A percentile compares a stretch with the other conserved stretches of the same genome.
phyloP scores from a whole-genome alignment of 2,113 vertebrate species.

The Hydropotes inermis region DNA sequence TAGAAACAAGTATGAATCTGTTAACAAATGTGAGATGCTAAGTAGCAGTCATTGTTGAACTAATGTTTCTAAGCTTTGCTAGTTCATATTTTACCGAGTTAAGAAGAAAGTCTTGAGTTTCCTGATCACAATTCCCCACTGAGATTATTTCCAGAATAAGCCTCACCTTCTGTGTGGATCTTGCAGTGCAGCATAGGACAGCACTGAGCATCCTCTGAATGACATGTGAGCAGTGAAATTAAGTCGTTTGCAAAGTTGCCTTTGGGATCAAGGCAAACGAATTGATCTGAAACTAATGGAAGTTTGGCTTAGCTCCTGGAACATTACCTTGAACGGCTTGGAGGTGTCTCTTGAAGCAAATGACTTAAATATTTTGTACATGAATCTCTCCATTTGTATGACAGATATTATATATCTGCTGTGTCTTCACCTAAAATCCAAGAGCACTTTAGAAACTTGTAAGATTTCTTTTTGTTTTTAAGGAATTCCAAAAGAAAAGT shows the following conservation, averaged over 20 bases:
- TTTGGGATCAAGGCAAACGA: conserved; percentile 35
- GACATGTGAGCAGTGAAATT: conserved; percentile 13
- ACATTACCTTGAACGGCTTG: conserved; percentile 30
- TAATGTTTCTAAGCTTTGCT: conserved; percentile 21
- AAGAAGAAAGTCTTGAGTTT: neutral
- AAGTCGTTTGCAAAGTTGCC: conserved; percentile 37
- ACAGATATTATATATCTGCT: neutral
- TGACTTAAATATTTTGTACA: conserved; percentile 14
- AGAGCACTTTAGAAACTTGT: neutral
- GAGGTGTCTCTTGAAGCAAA: conserved; percentile 39
- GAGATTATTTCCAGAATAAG: neutral
- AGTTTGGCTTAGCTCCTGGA: neutral
- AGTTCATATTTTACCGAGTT: neutral
- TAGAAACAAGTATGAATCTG: neutral
- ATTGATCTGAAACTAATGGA: conserved; percentile 58
- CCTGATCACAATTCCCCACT: neutral
- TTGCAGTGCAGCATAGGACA: neutral
- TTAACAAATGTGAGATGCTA: neutral
- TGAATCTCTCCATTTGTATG: neutral
- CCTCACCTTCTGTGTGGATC: neutral
- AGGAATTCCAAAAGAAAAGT: conserved; percentile 8
- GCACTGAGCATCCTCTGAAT: neutral
- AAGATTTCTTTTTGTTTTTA: neutral
- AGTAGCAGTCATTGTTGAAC: neutral
- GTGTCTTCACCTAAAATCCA: neutral